These are phyloP conservation scores for Heliothis subflexa DNA, from an alignment of 1,140 invertebrate genomes.

Conservation along the genomic window DNA sequence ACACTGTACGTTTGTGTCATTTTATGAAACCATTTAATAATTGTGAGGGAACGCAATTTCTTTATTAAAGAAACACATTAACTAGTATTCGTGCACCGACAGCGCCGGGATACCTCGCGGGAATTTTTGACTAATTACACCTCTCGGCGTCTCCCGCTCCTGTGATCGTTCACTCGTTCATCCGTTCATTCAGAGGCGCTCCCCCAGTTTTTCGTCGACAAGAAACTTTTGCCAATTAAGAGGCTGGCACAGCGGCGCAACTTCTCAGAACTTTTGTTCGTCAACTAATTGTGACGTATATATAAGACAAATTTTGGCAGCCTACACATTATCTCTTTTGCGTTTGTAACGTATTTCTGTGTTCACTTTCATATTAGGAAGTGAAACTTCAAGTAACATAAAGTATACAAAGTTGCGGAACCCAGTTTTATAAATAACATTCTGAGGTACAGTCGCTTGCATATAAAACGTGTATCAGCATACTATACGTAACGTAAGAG, in stretches of 20 bases:
- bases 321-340: slow-evolving; percentile 40
- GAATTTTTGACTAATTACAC: slow-evolving; percentile 66
- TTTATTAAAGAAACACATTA: slow-evolving; percentile 14
- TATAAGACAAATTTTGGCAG: slow-evolving; percentile 50
- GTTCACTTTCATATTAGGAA: slow-evolving; percentile 23
- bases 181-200: slow-evolving; percentile 58
- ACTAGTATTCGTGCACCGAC: slow-evolving; percentile 1
- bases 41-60: slow-evolving; percentile 7
- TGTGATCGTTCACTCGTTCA: slow-evolving; percentile 64
- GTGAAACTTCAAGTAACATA: slow-evolving; percentile 2
- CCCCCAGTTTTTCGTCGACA: slow-evolving; percentile 51
- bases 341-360: slow-evolving; percentile 24
- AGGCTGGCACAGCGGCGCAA: slow-evolving; percentile 68
- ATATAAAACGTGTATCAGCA: background rate
- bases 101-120: slow-evolving; percentile 45
- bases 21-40: background rate
- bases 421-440: slow-evolving; percentile 7
- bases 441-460: background rate
- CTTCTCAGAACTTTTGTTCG: slow-evolving; percentile 61
- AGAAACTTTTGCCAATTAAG: slow-evolving; percentile 78
- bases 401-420: background rate
- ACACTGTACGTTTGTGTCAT: background rate
- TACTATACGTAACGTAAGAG: background rate
- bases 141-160: slow-evolving; percentile 48
- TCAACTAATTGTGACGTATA: slow-evolving; percentile 71